Conservation (phyloP, 2,888 invertebrate species). For the Microplitis manilae region DNA sequence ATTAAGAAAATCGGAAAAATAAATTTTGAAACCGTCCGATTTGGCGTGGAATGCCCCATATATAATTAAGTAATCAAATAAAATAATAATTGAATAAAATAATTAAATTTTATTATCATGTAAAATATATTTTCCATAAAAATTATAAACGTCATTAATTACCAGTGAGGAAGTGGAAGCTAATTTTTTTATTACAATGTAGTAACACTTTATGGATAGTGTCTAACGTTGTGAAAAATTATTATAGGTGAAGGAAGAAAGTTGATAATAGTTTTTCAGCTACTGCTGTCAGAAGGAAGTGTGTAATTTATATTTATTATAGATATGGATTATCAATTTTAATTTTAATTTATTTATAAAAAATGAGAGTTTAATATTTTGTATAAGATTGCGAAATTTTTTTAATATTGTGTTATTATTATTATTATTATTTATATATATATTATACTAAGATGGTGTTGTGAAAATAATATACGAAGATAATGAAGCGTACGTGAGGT, state of each 20-base stretch:
- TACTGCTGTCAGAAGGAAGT: not conserved
- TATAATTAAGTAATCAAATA: not conserved
- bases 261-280: not conserved
- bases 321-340: not conserved
- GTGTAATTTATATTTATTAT: conserved; percentile 5
- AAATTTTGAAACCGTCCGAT: too few species aligned
- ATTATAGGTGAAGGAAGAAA: not conserved
- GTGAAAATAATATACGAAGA: conserved; percentile 20
- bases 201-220: not conserved
- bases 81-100: too few species aligned
- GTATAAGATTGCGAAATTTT: not conserved
- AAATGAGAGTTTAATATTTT: not conserved
- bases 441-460: not conserved
- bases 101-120: too few species aligned
- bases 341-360: not conserved
- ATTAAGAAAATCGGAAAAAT: too few species aligned
- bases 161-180: conserved; percentile 23
- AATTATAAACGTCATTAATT: not conserved
- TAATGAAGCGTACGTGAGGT: conserved; percentile 19
- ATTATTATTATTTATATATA: not conserved
- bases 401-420: not conserved
- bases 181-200: conserved; percentile 17
- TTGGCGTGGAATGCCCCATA: too few species aligned
- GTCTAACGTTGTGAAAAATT: not conserved
- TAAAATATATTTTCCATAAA: too few species aligned